Evolutionary conservation across 2,113 vertebrate genomes (phyloP), one percentile per base, ranked within the genome.

Genomic region (Eonycteris spelaea): DNA sequence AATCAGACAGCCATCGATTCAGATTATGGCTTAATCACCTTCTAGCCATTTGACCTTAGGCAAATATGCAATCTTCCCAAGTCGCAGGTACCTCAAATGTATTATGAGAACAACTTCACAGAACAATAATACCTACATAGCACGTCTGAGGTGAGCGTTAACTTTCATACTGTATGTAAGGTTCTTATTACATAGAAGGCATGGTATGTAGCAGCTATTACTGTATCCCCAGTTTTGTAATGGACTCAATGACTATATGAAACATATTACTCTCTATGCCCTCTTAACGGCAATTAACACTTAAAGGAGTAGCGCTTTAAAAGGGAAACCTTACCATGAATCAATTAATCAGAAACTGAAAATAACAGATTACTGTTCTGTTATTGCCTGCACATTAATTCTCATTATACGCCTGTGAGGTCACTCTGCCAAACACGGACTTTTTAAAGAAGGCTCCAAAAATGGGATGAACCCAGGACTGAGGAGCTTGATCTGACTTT

Each of bases 241-340:
- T 55, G 48, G 22, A 59, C 82, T 85, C 59, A 65, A 4, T 59
- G 67, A 77, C 79, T 95, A 33, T 78, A 82, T 78, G 59, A 55
- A 67, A 24, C 88, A 91, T 93, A 77, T 73, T 91, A 40, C 33
- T 95, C 90, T 85, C 86, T 67, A 22, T 61, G 59, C 45, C 65
- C 61, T 67, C 80, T 84, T 74, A 79, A 74, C 91, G 48, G 30
- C 75, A 87, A 80, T 84, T 86, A 71, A 93, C 40, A 85, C 87
- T 94, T 88, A 82, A 96, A 57, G 18, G 84, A 89, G 83, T 24
- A 73, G 38, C 38, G 95, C 22, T 91, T 93, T 53, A 65, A 95
- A 75, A 91, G 75, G 30, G 43, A 75, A 97, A 95, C 78, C 35
- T 93, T 86, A 59, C 7, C 45, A 59, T 26, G 57, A 93, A 77